Conservation (phyloP, 64 coral and sea anemone genomes). For the Pocillopora verrucosa region DNA sequence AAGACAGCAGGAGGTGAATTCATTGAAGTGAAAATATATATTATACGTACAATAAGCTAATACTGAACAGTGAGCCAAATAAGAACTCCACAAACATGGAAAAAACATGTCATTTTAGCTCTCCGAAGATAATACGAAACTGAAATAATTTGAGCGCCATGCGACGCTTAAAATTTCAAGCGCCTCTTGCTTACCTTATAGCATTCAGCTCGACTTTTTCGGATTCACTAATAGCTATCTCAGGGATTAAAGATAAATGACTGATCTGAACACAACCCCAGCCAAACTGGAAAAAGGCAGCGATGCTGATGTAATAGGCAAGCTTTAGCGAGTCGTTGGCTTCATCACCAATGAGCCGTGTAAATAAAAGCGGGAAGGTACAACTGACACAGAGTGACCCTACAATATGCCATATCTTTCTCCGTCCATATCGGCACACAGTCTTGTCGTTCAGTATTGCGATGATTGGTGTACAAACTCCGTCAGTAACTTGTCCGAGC, state of each 20-base stretch:
- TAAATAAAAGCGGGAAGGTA: conserved; percentile 42
- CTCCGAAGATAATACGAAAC: too few species aligned
- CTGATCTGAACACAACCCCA: conserved; percentile 89
- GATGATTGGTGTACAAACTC: conserved; percentile 51
- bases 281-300: conserved; percentile 83
- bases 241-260: conserved; percentile 81
- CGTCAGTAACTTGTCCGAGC: conserved; percentile 45
- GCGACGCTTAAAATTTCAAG: neutral
- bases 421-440: conserved; percentile 62
- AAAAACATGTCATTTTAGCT: neutral
- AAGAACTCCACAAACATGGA: too few species aligned
- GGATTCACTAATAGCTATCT: conserved; percentile 52
- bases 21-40: too few species aligned
- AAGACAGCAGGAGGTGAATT: too few species aligned
- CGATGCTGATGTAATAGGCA: conserved; percentile 63
- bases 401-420: conserved; percentile 63
- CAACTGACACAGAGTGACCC: conserved; percentile 27
- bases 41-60: too few species aligned
- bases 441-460: conserved; percentile 67
- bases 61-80: too few species aligned
- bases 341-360: conserved; percentile 8
- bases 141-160: neutral
- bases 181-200: conserved; percentile 49
- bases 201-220: conserved; percentile 86
- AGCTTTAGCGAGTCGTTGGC: conserved; percentile 43